Percentiles rank a stretch among this genome's conserved stretches.
Evolutionary conservation across 2,113 vertebrate genomes (phyloP).

Genomic region (Sigmodon hispidus): DNA sequence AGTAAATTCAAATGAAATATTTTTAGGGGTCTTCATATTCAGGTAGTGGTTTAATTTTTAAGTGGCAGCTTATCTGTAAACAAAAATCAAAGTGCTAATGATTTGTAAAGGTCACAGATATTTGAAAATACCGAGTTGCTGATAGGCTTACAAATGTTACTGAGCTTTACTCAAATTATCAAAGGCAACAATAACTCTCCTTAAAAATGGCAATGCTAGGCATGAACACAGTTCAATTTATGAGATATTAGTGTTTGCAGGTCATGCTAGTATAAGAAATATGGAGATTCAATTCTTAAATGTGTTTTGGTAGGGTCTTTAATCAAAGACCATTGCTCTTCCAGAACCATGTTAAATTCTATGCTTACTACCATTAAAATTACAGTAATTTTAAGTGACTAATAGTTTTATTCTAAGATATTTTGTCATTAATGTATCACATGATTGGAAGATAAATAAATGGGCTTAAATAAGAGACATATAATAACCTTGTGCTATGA

Average conservation of each 20-base stretch:
- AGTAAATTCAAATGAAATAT: constrained; percentile 75
- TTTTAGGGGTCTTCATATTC: constrained; percentile 78
- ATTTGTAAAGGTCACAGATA: constrained; percentile 76
- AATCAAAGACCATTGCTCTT: constrained; percentile 45
- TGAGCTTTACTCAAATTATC: constrained; percentile 70
- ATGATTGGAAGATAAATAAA: constrained; percentile 64
- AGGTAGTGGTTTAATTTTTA: constrained; percentile 76
- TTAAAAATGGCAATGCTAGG: constrained; percentile 74
- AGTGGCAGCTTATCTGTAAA: constrained; percentile 84
- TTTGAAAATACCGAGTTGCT: constrained; percentile 76
- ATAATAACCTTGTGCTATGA: constrained; percentile 35
- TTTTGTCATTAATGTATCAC: constrained; percentile 58
- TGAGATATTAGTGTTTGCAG: constrained; percentile 77
- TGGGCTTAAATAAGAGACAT: constrained; percentile 60
- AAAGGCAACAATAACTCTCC: constrained; percentile 63
- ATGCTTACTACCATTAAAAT: constrained; percentile 52
- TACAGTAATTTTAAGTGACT: constrained; percentile 45
- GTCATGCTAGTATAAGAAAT: constrained; percentile 44
- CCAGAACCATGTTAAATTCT: constrained; percentile 38
- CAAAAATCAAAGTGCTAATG: constrained; percentile 82
- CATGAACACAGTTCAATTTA: constrained; percentile 79
- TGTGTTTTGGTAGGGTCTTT: constrained; percentile 44
- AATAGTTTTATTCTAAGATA: constrained; percentile 26
- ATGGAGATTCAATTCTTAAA: constrained; percentile 55
- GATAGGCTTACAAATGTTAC: constrained; percentile 76